phyloP scores from a whole-genome alignment of 2,797 vertebrate species.

The Tolypeutes matacus region DNA sequence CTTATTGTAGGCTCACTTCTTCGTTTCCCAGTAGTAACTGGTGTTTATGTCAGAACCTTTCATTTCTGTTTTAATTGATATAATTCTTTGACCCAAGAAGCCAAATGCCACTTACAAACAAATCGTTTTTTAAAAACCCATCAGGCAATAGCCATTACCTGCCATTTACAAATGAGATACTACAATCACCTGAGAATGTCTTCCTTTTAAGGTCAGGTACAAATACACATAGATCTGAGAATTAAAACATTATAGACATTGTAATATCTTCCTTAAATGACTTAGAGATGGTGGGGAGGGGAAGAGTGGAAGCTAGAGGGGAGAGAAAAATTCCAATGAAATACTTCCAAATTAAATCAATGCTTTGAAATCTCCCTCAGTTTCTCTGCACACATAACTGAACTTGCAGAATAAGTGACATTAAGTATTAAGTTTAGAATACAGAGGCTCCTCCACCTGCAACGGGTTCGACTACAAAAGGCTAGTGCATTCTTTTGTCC shows the following conservation, averaged over 20 bases:
- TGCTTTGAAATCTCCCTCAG: not conserved
- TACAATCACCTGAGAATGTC: conserved; percentile 56
- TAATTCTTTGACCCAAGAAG: conserved; percentile 68
- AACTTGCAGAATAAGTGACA: not conserved
- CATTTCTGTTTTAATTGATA: conserved; percentile 67
- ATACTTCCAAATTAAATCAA: conserved; percentile 54
- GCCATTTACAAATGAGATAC: conserved; percentile 56
- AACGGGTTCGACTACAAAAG: not conserved
- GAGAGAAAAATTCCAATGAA: not conserved
- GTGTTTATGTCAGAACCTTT: conserved; percentile 56
- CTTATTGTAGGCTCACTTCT: not conserved
- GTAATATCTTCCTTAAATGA: conserved; percentile 24
- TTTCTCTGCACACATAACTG: not conserved
- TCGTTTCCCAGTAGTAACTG: conserved; percentile 51
- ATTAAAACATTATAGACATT: conserved; percentile 36
- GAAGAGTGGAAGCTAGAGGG: not conserved
- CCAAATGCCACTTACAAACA: conserved; percentile 68
- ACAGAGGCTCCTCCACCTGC: not conserved
- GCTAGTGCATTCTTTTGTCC: not conserved
- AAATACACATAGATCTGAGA: conserved; percentile 13
- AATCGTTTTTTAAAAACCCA: conserved; percentile 64
- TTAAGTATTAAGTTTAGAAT: conserved; percentile 29
- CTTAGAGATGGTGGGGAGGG: not conserved
- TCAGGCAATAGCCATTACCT: conserved; percentile 47
- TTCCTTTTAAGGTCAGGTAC: conserved; percentile 29